phyloP scores from a whole-genome alignment of 2,797 vertebrate genomes.

The Prunella strophiata region DNA sequence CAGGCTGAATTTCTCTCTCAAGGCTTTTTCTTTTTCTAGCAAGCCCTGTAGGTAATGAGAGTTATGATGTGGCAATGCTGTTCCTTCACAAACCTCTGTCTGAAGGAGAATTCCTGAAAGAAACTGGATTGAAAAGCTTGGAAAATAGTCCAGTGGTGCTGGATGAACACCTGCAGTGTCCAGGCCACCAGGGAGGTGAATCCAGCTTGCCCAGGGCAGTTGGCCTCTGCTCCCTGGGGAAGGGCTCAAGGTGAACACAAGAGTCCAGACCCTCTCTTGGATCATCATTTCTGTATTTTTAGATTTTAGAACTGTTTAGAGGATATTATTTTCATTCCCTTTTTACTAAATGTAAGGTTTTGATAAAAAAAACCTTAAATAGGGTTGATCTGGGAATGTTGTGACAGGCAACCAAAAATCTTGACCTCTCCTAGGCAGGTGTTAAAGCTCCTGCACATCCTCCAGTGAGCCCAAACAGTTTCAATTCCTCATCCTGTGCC shows the following conservation, averaged over 20 bases:
- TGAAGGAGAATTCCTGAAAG: neutral
- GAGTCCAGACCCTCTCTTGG: neutral
- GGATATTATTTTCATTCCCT: neutral
- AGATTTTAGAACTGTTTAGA: neutral
- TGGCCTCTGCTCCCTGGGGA: neutral
- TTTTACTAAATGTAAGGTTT: neutral
- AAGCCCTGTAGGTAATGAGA: fast-evolving
- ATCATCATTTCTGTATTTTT: neutral
- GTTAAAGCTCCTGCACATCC: neutral
- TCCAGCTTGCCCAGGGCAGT: fast-evolving
- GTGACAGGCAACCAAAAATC: neutral
- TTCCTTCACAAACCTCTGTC: neutral
- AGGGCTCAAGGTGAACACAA: neutral
- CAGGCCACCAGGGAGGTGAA: neutral
- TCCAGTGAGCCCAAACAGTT: neutral
- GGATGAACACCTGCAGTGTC: neutral
- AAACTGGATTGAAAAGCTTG: neutral
- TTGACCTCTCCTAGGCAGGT: neutral
- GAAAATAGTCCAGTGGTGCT: neutral
- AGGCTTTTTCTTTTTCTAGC: neutral
- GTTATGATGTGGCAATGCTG: fast-evolving
- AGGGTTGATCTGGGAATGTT: neutral
- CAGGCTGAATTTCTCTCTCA: neutral
- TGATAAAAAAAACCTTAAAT: neutral
- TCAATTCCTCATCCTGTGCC: neutral